Evolutionary conservation across 1,140 invertebrate species (phyloP).

Genomic region (Galendromus occidentalis): DNA sequence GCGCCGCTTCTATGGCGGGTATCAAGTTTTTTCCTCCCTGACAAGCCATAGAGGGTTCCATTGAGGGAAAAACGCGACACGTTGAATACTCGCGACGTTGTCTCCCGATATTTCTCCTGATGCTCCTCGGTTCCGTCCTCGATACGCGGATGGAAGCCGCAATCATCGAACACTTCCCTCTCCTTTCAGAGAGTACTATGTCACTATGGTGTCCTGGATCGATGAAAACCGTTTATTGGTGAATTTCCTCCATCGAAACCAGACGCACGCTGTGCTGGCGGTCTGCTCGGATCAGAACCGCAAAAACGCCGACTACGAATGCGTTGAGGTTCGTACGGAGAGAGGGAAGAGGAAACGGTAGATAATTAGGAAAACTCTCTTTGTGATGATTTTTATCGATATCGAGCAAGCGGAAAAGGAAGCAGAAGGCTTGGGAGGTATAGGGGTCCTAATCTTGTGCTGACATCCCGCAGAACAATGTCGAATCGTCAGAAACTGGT

Average conservation of each 20-base stretch:
- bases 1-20: too few relatives aligned
- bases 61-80: not conserved
- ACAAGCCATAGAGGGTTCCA: not conserved
- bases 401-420: not conserved
- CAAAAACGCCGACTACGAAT: slow-evolving; percentile 16
- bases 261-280: slow-evolving; percentile 11
- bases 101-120: not conserved
- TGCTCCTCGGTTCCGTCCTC: not conserved
- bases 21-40: not conserved
- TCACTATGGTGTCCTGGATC: slow-evolving; percentile 26
- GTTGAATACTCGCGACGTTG: not conserved
- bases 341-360: not conserved
- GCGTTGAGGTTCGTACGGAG: slow-evolving; percentile 21
- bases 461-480: slow-evolving; percentile 22
- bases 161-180: not conserved
- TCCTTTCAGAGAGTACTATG: slow-evolving; percentile 26
- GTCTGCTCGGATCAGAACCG: slow-evolving; percentile 5
- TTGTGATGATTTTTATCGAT: slow-evolving; percentile 9
- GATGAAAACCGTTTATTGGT: slow-evolving; percentile 23
- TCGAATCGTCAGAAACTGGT: slow-evolving; percentile 34
- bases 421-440: not conserved
- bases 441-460: not conserved
- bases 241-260: slow-evolving; percentile 38
- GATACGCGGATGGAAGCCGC: not conserved
- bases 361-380: slow-evolving; percentile 5